These are phyloP conservation scores for Heliconius erato DNA, from an alignment of 2,888 invertebrate genomes.

Conservation along the genomic window DNA sequence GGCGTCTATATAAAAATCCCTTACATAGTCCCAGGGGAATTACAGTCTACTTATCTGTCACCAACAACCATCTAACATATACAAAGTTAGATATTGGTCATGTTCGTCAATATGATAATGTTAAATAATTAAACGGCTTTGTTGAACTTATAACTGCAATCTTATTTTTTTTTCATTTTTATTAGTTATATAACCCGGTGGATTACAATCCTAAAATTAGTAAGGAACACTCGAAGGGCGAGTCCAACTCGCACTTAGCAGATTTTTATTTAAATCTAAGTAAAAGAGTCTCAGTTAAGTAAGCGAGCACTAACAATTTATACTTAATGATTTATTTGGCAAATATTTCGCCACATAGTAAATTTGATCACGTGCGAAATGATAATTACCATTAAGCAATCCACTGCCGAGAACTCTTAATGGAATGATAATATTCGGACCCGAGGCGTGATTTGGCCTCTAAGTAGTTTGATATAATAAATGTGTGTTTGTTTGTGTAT, in stretches of 20 bases:
- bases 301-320: conserved; percentile 55
- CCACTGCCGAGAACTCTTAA: conserved; percentile 64
- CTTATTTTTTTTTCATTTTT: neutral
- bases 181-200: too few species aligned
- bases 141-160: neutral
- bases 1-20: neutral
- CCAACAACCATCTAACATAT: neutral
- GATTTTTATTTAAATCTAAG: neutral
- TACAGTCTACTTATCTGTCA: neutral
- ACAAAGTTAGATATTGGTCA: neutral
- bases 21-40: neutral
- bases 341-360: conserved; percentile 24
- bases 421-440: conserved; percentile 73
- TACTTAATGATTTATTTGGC: conserved; percentile 9
- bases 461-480: conserved; percentile 52
- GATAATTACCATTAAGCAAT: conserved; percentile 66
- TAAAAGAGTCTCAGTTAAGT: conserved; percentile 1
- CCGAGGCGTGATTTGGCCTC: conserved; percentile 65
- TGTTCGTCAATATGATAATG: neutral
- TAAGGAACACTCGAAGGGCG: too few species aligned
- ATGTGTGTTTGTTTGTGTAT: conserved; percentile 36
- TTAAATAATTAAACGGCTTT: neutral
- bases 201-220: too few species aligned
- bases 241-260: neutral
- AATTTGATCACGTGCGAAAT: conserved; percentile 40